A percentile compares a stretch with the other conserved stretches of the same genome.
These are phyloP conservation scores for Lampropteryx suffumata DNA, from an alignment of 2,888 invertebrate genomes.

Conservation along the genomic window DNA sequence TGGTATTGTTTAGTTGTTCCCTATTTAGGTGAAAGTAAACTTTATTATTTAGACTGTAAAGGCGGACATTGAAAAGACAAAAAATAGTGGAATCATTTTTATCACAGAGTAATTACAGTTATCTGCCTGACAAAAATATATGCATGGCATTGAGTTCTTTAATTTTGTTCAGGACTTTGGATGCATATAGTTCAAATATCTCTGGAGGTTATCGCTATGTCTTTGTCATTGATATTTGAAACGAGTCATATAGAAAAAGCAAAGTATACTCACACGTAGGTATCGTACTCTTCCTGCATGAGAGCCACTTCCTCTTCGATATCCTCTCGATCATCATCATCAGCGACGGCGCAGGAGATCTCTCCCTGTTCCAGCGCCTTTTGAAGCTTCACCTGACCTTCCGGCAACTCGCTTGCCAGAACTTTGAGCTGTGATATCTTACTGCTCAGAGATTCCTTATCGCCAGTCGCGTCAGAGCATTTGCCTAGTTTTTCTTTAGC, in stretches of 20 bases:
- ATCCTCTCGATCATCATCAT: conserved; percentile 93
- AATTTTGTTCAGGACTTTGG: no score
- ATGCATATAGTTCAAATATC: no score
- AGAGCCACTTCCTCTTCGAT: conserved; percentile 96
- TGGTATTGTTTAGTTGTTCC: conserved; percentile 90
- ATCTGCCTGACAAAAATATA: no score
- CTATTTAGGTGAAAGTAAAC: conserved; percentile 64
- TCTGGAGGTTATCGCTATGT: no score
- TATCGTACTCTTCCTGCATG: conserved; percentile 95
- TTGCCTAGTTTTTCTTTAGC: conserved; percentile 96
- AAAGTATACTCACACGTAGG: conserved; percentile 85
- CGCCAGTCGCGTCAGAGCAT: conserved; percentile 96
- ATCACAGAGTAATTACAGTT: no score
- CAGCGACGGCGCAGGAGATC: conserved; percentile 92
- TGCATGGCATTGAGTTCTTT: no score
- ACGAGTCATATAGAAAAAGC: no score
- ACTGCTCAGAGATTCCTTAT: conserved; percentile 93
- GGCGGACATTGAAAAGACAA: not conserved
- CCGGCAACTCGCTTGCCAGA: conserved; percentile 91
- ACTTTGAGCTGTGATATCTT: conserved; percentile 94
- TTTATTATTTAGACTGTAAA: not conserved
- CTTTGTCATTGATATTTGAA: no score
- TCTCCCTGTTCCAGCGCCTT: conserved; percentile 92
- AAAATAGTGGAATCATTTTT: no score
- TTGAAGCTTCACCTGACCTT: conserved; percentile 92